These are phyloP conservation scores for Eulimnadia texana DNA, from an alignment of 1,140 invertebrate genomes.

Conservation along the genomic window DNA sequence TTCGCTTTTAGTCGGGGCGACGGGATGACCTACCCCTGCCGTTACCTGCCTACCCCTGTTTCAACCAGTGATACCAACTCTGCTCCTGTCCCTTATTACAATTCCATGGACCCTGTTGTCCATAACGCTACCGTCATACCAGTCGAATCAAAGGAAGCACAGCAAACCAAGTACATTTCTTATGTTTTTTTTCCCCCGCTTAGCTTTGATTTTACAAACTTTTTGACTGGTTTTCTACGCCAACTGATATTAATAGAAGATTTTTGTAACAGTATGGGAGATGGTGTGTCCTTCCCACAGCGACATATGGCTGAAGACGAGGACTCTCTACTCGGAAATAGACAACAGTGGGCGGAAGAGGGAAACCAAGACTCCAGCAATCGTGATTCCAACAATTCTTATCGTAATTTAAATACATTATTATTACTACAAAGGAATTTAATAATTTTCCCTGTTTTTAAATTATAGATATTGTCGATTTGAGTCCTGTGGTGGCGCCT, in stretches of 20 bases:
- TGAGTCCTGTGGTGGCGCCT: not conserved
- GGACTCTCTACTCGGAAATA: slow-evolving; percentile 47
- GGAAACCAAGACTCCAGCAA: too few relatives aligned
- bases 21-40: slow-evolving; percentile 15
- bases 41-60: slow-evolving; percentile 14
- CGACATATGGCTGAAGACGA: slow-evolving; percentile 62
- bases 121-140: not conserved
- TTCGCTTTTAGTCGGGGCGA: slow-evolving; percentile 14
- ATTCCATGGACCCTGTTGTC: slow-evolving; percentile 55
- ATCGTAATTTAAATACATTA: not conserved
- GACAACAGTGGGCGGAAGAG: slow-evolving; percentile 34
- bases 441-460: not conserved
- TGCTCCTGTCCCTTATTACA: slow-evolving; percentile 39
- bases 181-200: not conserved
- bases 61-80: slow-evolving; percentile 44
- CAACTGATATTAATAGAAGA: too few relatives aligned
- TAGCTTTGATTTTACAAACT: not conserved
- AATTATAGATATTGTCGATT: not conserved
- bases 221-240: too few relatives aligned
- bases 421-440: not conserved
- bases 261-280: slow-evolving; percentile 51
- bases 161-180: not conserved
- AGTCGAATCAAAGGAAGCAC: not conserved
- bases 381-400: slow-evolving; percentile 4
- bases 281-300: slow-evolving; percentile 70